phyloP scores from a whole-genome alignment of 2,888 invertebrate species.

The Steromphala cineraria region DNA sequence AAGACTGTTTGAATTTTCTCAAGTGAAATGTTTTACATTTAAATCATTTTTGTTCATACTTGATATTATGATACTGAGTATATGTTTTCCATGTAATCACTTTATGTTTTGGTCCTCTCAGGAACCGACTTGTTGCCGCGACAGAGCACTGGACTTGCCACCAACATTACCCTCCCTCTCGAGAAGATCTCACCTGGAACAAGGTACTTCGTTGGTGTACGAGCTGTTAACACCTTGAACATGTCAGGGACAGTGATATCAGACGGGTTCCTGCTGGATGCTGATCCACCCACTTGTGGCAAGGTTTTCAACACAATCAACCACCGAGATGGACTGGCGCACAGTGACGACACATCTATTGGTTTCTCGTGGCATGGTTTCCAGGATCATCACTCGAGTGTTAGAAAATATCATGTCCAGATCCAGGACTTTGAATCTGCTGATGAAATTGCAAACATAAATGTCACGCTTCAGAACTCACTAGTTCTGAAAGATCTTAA shows the following conservation, averaged over 20 bases:
- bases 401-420: not conserved
- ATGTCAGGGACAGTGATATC: not conserved
- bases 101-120: not conserved
- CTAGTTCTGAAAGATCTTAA: not conserved
- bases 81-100: not conserved
- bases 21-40: too few species aligned
- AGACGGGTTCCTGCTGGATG: constrained; percentile 15
- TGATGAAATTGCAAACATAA: not conserved
- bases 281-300: not conserved
- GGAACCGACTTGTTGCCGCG: constrained; percentile 34
- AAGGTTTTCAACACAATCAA: constrained; percentile 7
- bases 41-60: too few species aligned
- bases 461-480: not conserved
- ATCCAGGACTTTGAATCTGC: not conserved
- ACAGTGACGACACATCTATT: not conserved
- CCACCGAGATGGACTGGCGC: not conserved
- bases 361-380: constrained; percentile 18
- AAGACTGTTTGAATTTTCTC: too few species aligned
- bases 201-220: constrained; percentile 39
- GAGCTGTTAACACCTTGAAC: constrained; percentile 32
- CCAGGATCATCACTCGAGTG: constrained; percentile 8
- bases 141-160: constrained; percentile 23
- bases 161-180: constrained; percentile 26
- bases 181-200: constrained; percentile 36
- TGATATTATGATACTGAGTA: too few species aligned